Percentiles rank a stretch among this genome's conserved stretches.
Evolutionary conservation across 2,797 vertebrate species (phyloP).

Genomic region (Microcaecilia unicolor): DNA sequence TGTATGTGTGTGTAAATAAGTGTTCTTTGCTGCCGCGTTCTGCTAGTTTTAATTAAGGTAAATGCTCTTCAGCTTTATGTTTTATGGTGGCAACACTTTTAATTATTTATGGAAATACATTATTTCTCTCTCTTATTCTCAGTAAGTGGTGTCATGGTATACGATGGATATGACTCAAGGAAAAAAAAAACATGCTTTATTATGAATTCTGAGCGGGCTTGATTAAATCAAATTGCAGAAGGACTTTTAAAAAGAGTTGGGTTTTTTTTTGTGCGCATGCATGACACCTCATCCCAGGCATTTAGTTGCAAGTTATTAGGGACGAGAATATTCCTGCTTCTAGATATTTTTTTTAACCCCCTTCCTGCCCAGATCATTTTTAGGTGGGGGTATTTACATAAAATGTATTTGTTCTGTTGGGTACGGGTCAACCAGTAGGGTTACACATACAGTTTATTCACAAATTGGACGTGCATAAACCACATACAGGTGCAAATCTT

Average conservation of each 20-base stretch:
- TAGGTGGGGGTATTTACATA: too few relatives aligned
- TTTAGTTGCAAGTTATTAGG: too few relatives aligned
- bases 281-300: too few relatives aligned
- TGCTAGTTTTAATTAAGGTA: conserved; percentile 69
- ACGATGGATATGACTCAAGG: conserved; percentile 18
- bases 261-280: too few relatives aligned
- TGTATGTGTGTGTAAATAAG: conserved; percentile 45
- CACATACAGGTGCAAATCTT: too few relatives aligned
- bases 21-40: conserved; percentile 61
- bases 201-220: conserved; percentile 15
- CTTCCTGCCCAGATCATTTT: too few relatives aligned
- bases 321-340: too few relatives aligned
- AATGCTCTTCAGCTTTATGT: conserved; percentile 45
- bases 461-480: too few relatives aligned
- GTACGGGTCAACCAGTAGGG: too few relatives aligned
- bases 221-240: conserved; percentile 35
- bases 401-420: too few relatives aligned
- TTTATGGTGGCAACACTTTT: conserved; percentile 63
- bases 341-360: too few relatives aligned
- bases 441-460: too few relatives aligned
- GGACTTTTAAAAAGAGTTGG: conserved; percentile 34
- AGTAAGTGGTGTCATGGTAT: conserved; percentile 25
- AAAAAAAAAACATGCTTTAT: conserved; percentile 11
- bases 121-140: conserved; percentile 22
- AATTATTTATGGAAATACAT: conserved; percentile 71